These are phyloP conservation scores for Elachura formosa DNA, from an alignment of 2,113 vertebrate species.

Conservation along the genomic window DNA sequence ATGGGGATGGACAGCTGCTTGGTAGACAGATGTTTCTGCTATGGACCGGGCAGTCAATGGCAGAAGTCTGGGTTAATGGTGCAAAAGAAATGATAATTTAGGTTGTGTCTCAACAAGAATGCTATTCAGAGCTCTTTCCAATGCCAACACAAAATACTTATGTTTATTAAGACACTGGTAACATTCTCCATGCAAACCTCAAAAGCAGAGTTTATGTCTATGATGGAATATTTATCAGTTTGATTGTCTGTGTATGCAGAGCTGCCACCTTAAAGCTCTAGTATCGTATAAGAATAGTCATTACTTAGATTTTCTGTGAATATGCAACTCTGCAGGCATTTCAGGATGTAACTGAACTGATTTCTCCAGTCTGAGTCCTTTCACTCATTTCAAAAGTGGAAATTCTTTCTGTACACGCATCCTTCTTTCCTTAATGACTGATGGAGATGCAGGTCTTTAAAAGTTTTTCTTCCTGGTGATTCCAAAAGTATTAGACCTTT, in stretches of 20 bases:
- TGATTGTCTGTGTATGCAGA: not conserved
- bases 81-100: not conserved
- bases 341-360: not conserved
- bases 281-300: not conserved
- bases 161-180: not conserved
- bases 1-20: not conserved
- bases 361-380: not conserved
- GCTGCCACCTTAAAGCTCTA: not conserved
- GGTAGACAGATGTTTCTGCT: not conserved
- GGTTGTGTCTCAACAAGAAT: not conserved
- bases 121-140: not conserved
- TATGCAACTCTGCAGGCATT: not conserved
- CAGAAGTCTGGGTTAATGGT: not conserved
- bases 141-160: not conserved
- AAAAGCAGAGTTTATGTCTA: not conserved
- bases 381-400: not conserved
- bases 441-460: not conserved
- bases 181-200: not conserved
- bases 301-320: not conserved
- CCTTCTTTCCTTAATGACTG: not conserved
- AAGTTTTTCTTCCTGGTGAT: not conserved
- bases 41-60: not conserved
- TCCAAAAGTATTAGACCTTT: not conserved
- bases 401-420: not conserved
- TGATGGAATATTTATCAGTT: not conserved